Evolutionary conservation across 2,113 vertebrate species (phyloP).

Genomic region (Hymenochirus boettgeri): DNA sequence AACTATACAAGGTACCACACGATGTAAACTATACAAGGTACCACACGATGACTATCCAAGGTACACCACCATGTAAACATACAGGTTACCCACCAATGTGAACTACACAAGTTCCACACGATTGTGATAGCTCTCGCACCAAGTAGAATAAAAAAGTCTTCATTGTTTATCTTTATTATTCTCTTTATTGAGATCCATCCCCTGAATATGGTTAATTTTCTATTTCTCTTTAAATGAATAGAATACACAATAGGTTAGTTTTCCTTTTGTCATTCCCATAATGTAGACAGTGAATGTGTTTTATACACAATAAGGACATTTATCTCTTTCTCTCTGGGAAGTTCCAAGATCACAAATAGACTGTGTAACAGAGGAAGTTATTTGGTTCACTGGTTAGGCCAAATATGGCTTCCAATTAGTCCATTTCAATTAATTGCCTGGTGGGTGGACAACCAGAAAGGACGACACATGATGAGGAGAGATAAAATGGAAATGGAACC

Average conservation of each 20-base stretch:
- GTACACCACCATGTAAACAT: too few species aligned
- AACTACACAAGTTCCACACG: too few species aligned
- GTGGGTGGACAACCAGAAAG: not conserved
- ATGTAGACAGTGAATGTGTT: not conserved
- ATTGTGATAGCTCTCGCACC: too few species aligned
- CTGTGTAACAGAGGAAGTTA: conserved; percentile 1
- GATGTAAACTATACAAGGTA: too few species aligned
- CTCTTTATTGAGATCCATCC: not conserved
- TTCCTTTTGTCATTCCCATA: not conserved
- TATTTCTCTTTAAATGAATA: not conserved
- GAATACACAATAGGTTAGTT: not conserved
- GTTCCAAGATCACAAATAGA: not conserved
- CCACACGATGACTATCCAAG: too few species aligned
- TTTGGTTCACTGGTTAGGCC: not conserved
- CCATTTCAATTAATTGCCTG: conserved; percentile 1
- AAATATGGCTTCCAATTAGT: not conserved
- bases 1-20: too few species aligned
- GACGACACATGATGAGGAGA: not conserved
- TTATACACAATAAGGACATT: not conserved
- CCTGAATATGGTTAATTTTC: not conserved
- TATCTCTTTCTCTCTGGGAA: not conserved
- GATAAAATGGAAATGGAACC: not conserved
- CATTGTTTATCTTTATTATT: too few species aligned
- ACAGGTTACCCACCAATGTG: too few species aligned
- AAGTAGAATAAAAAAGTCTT: too few species aligned